Evolutionary conservation across 2,113 vertebrate species (phyloP).

Genomic region (Apodemus sylvaticus): DNA sequence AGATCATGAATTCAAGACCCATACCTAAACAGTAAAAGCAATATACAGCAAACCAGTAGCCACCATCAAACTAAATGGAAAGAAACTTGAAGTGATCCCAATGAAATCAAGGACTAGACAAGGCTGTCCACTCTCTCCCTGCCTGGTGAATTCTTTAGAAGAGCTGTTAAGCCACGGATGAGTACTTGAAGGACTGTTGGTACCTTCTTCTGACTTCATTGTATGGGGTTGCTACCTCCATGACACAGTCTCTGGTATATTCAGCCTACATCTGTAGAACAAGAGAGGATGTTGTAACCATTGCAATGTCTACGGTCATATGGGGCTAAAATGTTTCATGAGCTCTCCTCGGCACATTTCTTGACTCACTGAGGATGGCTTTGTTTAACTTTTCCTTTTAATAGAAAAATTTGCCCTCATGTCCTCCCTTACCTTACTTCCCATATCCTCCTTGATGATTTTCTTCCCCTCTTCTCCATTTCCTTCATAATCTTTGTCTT

Average conservation of each 20-base stretch:
- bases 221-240: neutral
- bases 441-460: neutral
- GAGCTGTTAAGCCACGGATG: neutral
- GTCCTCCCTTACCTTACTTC: rapidly evolving
- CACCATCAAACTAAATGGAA: too few species aligned
- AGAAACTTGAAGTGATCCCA: too few species aligned
- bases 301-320: too few species aligned
- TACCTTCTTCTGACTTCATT: neutral
- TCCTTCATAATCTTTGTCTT: neutral
- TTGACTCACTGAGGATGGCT: neutral
- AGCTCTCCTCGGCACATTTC: neutral
- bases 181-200: neutral
- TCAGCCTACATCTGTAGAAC: neutral
- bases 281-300: neutral
- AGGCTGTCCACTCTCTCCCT: too few species aligned
- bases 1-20: too few species aligned
- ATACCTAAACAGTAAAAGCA: too few species aligned
- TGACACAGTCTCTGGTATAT: neutral
- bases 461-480: neutral
- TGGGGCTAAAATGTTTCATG: neutral
- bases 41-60: too few species aligned
- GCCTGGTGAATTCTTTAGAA: too few species aligned
- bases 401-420: neutral
- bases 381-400: neutral
- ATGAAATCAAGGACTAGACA: too few species aligned